phyloP scores from a whole-genome alignment of 2,888 invertebrate genomes.

The Megaustenia siamemsis region DNA sequence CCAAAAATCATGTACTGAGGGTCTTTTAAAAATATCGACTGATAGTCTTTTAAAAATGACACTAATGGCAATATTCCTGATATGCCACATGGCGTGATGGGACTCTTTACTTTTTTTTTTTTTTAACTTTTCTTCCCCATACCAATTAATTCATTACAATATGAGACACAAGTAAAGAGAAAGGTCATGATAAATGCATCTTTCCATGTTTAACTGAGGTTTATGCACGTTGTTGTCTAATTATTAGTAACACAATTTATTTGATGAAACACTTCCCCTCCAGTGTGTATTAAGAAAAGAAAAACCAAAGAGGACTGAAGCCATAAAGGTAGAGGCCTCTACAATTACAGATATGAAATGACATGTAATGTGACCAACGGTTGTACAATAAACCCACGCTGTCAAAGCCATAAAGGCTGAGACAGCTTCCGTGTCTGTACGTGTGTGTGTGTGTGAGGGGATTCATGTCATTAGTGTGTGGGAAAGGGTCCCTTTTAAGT shows the following conservation, averaged over 20 bases:
- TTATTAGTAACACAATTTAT: neutral
- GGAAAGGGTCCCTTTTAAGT: neutral
- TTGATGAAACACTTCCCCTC: neutral
- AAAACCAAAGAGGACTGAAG: constrained; percentile 29
- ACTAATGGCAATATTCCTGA: no score
- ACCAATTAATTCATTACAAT: no score
- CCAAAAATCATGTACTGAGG: no score
- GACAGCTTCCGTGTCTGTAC: constrained; percentile 29
- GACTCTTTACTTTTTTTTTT: no score
- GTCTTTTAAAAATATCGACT: no score
- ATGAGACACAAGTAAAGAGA: no score
- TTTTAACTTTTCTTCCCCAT: no score
- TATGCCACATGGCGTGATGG: no score
- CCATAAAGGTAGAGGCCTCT: constrained; percentile 49
- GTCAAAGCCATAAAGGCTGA: constrained; percentile 54
- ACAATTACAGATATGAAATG: neutral
- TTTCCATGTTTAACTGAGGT: no score
- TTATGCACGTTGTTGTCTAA: neutral
- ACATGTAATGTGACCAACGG: neutral
- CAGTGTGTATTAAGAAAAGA: neutral
- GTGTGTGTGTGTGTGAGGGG: constrained; percentile 14
- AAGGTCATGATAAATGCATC: no score
- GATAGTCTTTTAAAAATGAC: no score
- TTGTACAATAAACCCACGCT: constrained; percentile 40
- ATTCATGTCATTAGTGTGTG: no score